Evolutionary conservation across 2,797 vertebrate genomes (phyloP), one percentile per base, ranked within the genome.

Genomic region (Pterois miles): DNA sequence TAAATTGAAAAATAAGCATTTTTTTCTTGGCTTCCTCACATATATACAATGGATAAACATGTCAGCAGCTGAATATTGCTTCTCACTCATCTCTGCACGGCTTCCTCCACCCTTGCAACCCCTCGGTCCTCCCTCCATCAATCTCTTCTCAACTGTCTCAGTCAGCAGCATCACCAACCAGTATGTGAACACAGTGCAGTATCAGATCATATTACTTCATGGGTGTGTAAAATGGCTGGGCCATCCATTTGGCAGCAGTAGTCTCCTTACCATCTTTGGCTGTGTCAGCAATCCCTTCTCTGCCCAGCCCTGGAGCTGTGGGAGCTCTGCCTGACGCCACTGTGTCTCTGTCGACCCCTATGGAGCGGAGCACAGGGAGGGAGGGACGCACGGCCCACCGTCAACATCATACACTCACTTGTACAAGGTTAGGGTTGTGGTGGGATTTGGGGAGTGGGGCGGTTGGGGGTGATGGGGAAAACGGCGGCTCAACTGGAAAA

Each of bases 331-430:
- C 93, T 96, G 96, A 95, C 96, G 95, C 96, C 96, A 96, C 95
- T 96, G 96, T 95, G 96, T 96, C 95, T 96, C 96, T 94, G 96
- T 96, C 94, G 96, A 96, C 94, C 96, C 95, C 96, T 96, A 94
- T 76, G 87, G 92, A 94, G 92, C 88, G 81, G 91, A 94, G 92
- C 90, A 94, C 85, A 94, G 87, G 94, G 93, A 93, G 92, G 91
- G 85, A 84, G 89, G 90, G 87, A 81, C 43, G 86, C 87, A 95
- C 82, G 91, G 86, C 86, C 88, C 89, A 83, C 81, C 65, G 86
- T 95, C 93, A 95, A 85, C 92, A 95, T 95, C 87, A 94, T 82
- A 93, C 86, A 94, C 90, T 93, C 91, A 91, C 80, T 91, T 81
- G 18, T 85, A 82, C 86, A 93, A 81, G 78, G 80, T 89, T 87